Base-by-base conservation (phyloP, 2,113 vertebrate species). In the Stigmatopora nigra region DNA sequence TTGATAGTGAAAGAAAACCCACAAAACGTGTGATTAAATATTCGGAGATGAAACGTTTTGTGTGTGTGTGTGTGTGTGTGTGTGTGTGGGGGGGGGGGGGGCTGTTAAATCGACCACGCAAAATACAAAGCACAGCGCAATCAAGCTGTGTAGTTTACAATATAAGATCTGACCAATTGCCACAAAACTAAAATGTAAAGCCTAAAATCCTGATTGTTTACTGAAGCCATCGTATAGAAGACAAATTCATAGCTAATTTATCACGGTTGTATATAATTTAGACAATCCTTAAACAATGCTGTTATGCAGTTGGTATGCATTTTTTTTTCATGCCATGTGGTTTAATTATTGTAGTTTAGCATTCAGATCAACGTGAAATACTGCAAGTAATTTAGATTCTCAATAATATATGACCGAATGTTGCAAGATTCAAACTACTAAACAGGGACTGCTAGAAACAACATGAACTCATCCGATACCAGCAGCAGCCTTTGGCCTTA, bases 221-320 rank as follows among this genome's bases (percentile, higher is more conserved):
- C 69, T 45, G 19, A 61, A 49, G 14, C 15, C 46, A 49, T 63
- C 25, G 49, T n/a, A 80, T 67, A 78, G 53, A 76, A 76, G 70
- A 75, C 17, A 65, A 64, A 77, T 63, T 68, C 66, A 68, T 17
- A 56, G 20, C 49, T 35, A 53, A 19, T 22, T 12, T 14, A 22
- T 19, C 20, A 41, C 58, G 13, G 36, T 12, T 17, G 14, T 58
- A 55, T 73, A 56, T 66, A 65, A 62, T 63, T 49, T 41, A 71
- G 65, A 68, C 67, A 65, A 68, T 68, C 66, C 65, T 72, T 78
- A 72, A 52, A 75, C 70, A 69, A 36, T 46, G 59, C 60, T 19
- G 47, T 73, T 77, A 79, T 70, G 62, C 51, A 82, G 82, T 87
- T 74, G 80, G 84, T 82, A 89, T 20, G 11, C 3, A 7, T 48